These are phyloP conservation scores for Bombus fervidus DNA, from an alignment of 1,140 invertebrate species.

Conservation along the genomic window DNA sequence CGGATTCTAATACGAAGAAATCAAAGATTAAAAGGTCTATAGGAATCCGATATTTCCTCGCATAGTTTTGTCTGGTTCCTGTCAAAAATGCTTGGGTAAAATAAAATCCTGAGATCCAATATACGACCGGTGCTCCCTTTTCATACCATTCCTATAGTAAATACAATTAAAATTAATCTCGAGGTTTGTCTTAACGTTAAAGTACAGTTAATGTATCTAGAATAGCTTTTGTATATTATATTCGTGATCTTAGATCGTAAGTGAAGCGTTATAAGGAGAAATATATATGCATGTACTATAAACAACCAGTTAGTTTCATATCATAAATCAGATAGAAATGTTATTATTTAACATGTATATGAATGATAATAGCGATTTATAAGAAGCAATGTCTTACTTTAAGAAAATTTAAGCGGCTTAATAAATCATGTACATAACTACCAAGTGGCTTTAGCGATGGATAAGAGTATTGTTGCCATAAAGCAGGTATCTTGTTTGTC, in stretches of 20 bases:
- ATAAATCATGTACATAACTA: conserved; percentile 94
- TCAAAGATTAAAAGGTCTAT: conserved; percentile 95
- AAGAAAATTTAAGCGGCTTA: conserved; percentile 90
- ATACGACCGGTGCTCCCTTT: conserved; percentile 90
- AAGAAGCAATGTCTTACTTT: conserved; percentile 83
- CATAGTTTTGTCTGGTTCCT: conserved; percentile 96
- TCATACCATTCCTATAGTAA: conserved; percentile 90
- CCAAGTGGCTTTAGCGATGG: conserved; percentile 96
- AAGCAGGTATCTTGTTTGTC: conserved; percentile 90
- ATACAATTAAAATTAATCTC: not conserved
- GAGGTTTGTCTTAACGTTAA: not conserved
- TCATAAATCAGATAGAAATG: not conserved
- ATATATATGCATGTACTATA: not conserved
- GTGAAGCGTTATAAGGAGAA: not conserved
- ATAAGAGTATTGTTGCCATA: conserved; percentile 94
- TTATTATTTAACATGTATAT: not conserved
- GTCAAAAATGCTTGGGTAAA: conserved; percentile 98
- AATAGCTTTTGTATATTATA: not conserved
- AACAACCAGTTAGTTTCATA: not conserved
- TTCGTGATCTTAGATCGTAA: not conserved
- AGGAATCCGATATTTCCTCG: conserved; percentile 94
- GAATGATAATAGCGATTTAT: not conserved
- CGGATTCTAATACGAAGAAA: conserved; percentile 84
- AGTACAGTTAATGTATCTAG: not conserved
- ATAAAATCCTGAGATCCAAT: conserved; percentile 97